Evolutionary conservation across 2,888 invertebrate genomes (phyloP).

Genomic region (Calliphora vomitoria): DNA sequence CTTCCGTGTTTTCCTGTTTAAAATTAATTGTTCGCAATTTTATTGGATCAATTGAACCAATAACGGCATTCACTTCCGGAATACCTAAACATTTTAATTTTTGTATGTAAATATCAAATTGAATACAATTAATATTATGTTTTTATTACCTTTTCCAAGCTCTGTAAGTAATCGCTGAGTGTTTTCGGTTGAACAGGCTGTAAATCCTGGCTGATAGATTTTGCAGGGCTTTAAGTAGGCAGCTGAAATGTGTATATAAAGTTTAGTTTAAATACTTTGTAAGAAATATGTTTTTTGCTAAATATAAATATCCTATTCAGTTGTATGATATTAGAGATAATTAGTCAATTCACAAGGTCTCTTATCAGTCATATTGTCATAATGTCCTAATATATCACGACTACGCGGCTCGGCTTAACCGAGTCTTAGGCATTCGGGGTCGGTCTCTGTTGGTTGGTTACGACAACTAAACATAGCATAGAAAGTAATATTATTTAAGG

Average conservation of each 20-base stretch:
- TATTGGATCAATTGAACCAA: slow-evolving; percentile 88
- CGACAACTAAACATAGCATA: too few species aligned
- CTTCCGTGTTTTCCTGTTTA: slow-evolving; percentile 89
- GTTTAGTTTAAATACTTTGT: too few species aligned
- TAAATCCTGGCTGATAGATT: slow-evolving; percentile 87
- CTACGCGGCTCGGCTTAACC: too few species aligned
- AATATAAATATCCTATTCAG: too few species aligned
- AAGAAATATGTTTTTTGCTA: too few species aligned
- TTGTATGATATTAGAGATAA: too few species aligned
- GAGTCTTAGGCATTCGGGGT: too few species aligned
- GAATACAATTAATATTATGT: background rate
- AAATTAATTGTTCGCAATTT: slow-evolving; percentile 88
- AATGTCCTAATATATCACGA: too few species aligned
- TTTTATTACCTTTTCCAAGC: slow-evolving; percentile 84
- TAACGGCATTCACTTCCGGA: slow-evolving; percentile 82
- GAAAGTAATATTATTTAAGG: too few species aligned
- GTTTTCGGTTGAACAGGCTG: slow-evolving; percentile 88
- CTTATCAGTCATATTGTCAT: too few species aligned
- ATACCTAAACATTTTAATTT: slow-evolving; percentile 74
- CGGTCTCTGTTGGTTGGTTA: too few species aligned
- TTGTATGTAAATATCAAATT: background rate
- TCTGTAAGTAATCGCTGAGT: slow-evolving; percentile 86
- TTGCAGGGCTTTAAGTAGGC: slow-evolving; percentile 88
- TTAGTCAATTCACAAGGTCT: too few species aligned
- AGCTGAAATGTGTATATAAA: slow-evolving; percentile 85